Conservation (phyloP, 2,797 vertebrate species). For the Melanotaenia parkinsoni region DNA sequence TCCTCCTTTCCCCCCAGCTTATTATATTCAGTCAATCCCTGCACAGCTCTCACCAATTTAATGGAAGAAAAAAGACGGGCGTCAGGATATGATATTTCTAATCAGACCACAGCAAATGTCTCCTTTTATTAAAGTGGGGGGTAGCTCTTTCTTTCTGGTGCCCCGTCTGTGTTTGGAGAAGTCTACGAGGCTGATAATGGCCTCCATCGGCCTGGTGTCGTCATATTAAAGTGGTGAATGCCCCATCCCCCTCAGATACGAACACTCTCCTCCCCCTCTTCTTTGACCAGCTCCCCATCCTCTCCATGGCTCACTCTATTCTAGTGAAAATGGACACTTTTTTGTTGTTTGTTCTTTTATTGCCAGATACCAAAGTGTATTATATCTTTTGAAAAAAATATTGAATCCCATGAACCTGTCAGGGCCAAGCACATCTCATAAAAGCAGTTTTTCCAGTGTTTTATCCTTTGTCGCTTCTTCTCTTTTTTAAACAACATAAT, state of each 20-base stretch:
- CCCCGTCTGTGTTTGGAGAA: constrained; percentile 51
- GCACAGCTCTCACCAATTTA: constrained; percentile 57
- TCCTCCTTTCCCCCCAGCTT: constrained; percentile 31
- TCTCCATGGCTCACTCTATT: constrained; percentile 29
- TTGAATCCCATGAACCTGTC: constrained; percentile 49
- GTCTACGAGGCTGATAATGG: constrained; percentile 69
- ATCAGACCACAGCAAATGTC: constrained; percentile 75
- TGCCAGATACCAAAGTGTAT: constrained; percentile 35
- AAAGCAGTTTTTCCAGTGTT: constrained; percentile 22
- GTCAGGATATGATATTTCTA: constrained; percentile 83
- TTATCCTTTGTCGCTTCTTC: neutral
- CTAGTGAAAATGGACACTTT: constrained; percentile 52
- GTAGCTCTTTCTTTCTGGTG: constrained; percentile 39
- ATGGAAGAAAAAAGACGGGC: constrained; percentile 60
- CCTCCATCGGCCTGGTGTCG: constrained; percentile 60
- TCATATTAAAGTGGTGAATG: constrained; percentile 71
- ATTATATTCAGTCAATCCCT: constrained; percentile 63
- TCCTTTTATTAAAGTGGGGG: constrained; percentile 78
- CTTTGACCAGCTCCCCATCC: constrained; percentile 31
- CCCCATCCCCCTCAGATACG: constrained; percentile 20
- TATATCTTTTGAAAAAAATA: constrained; percentile 42
- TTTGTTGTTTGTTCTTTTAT: constrained; percentile 58
- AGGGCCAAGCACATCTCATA: constrained; percentile 45
- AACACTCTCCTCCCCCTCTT: constrained; percentile 6
- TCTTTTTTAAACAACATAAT: neutral